These are phyloP conservation scores for Dinomys branickii DNA, from an alignment of 2,113 vertebrate genomes.

Conservation along the genomic window DNA sequence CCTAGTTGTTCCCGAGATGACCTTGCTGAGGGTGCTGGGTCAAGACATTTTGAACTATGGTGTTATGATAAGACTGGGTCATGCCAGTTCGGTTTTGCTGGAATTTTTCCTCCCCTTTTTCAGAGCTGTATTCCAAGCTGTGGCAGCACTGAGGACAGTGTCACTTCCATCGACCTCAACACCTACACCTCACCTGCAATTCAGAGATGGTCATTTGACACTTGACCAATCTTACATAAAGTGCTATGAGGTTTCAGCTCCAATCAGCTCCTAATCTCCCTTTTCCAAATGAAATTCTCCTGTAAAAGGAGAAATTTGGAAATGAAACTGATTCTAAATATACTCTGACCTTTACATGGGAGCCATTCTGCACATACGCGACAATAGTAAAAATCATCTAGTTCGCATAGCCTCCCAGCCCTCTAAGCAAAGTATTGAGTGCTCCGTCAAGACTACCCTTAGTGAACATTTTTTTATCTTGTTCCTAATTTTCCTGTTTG, in stretches of 20 bases:
- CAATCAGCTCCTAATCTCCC: not conserved
- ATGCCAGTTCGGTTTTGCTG: slow-evolving; percentile 27
- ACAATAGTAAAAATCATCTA: not conserved
- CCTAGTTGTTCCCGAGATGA: slow-evolving; percentile 81
- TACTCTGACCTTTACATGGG: not conserved
- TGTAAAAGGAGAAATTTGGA: not conserved
- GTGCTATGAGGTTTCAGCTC: not conserved
- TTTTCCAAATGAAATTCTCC: not conserved
- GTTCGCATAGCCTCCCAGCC: not conserved
- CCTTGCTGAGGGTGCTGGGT: slow-evolving; percentile 81
- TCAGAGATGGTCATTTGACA: not conserved
- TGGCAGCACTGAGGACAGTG: not conserved
- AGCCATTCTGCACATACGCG: not conserved
- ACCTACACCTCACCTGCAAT: not conserved
- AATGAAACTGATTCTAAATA: not conserved
- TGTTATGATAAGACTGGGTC: slow-evolving; percentile 63
- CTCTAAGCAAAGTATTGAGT: not conserved
- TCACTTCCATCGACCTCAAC: not conserved
- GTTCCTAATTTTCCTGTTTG: not conserved
- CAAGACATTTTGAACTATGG: slow-evolving; percentile 71
- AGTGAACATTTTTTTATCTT: not conserved
- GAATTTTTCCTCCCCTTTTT: slow-evolving; percentile 62
- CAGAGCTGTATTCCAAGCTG: not conserved
- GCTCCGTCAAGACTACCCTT: not conserved
- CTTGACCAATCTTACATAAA: not conserved